Evolutionary conservation across 2,888 invertebrate genomes (phyloP).

Genomic region (Sarcophaga caerulescens): DNA sequence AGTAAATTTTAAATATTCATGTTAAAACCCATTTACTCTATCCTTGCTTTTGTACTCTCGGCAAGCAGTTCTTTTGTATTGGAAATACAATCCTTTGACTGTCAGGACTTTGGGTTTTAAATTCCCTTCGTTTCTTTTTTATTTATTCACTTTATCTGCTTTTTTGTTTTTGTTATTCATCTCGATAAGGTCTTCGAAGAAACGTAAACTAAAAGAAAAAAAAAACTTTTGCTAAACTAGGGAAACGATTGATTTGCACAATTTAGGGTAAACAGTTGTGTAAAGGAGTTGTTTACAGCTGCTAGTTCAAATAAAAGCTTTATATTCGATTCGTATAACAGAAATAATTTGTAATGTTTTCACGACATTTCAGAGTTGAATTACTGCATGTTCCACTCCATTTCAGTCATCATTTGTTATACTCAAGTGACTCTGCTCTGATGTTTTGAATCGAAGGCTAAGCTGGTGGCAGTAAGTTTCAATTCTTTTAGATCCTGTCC

Average conservation of each 20-base stretch:
- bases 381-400: too few species aligned
- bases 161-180: neutral
- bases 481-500: too few species aligned
- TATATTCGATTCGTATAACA: too few species aligned
- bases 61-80: neutral
- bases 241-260: constrained; percentile 15
- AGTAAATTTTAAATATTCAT: constrained; percentile 20
- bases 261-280: neutral
- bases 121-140: neutral
- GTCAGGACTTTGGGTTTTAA: neutral
- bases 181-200: neutral
- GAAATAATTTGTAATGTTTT: too few species aligned
- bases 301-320: too few species aligned
- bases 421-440: too few species aligned
- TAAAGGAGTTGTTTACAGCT: neutral
- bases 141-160: constrained; percentile 1
- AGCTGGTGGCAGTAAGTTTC: too few species aligned
- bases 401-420: too few species aligned
- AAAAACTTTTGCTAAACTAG: neutral
- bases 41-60: neutral
- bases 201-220: neutral
- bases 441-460: too few species aligned
- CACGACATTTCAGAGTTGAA: too few species aligned
- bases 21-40: constrained; percentile 12
- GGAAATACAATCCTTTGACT: constrained; percentile 28